Conservation (phyloP, 2,113 vertebrate species). For the Campylomormyrus tamandua region DNA sequence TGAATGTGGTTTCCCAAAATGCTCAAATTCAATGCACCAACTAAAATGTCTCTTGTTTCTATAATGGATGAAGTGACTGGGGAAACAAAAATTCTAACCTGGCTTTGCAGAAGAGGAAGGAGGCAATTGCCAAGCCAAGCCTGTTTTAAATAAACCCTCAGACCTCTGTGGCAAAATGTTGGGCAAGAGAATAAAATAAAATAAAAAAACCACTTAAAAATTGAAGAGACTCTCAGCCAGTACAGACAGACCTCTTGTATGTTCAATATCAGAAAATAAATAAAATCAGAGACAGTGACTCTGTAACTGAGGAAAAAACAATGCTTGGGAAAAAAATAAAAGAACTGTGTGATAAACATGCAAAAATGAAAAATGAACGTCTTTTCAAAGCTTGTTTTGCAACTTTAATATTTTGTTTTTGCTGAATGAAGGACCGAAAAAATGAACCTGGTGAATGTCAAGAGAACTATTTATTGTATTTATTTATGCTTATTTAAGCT, state of each 20-base stretch:
- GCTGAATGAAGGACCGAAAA: slow-evolving; percentile 50
- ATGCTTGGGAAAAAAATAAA: not conserved
- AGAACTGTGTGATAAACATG: not conserved
- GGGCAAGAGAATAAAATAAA: not conserved
- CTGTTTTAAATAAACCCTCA: not conserved
- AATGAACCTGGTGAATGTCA: slow-evolving; percentile 63
- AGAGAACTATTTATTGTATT: slow-evolving; percentile 49
- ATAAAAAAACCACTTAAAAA: not conserved
- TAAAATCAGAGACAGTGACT: slow-evolving; percentile 18
- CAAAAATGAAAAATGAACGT: slow-evolving; percentile 16
- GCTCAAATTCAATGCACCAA: not conserved
- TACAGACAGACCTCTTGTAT: not conserved
- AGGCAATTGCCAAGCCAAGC: not conserved
- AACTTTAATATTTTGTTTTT: slow-evolving; percentile 37
- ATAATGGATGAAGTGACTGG: not conserved
- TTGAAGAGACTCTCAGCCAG: slow-evolving; percentile 7
- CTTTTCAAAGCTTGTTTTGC: slow-evolving; percentile 9
- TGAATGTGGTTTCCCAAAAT: not conserved
- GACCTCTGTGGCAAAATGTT: not conserved
- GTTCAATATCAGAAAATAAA: slow-evolving; percentile 5
- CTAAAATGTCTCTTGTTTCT: not conserved
- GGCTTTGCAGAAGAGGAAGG: not conserved
- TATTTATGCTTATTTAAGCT: slow-evolving; percentile 36
- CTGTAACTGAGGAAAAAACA: slow-evolving; percentile 5
- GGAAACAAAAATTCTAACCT: not conserved